Conservation (phyloP, 1,140 invertebrate genomes). For the Ceratoteleas bidentatus region DNA sequence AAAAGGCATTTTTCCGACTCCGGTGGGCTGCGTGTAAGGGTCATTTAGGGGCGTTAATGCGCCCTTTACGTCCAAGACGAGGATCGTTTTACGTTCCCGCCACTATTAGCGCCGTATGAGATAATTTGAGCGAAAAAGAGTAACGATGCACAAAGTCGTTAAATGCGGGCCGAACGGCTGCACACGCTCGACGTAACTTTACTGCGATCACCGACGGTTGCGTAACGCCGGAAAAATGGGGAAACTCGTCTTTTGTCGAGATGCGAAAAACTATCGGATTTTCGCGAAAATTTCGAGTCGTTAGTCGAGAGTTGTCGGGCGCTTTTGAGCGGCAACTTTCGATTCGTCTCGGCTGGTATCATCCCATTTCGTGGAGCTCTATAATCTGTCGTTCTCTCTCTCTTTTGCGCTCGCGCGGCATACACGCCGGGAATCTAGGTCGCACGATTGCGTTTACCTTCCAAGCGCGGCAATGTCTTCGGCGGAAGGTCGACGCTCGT, state of each 20-base stretch:
- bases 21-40: constrained; percentile 16
- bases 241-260: constrained; percentile 34
- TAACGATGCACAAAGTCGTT: constrained; percentile 56
- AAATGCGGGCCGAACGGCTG: constrained; percentile 50
- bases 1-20: constrained; percentile 41
- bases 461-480: constrained; percentile 73
- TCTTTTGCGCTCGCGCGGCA: constrained; percentile 26
- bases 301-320: too few relatives aligned
- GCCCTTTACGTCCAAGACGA: constrained; percentile 49
- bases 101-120: constrained; percentile 60
- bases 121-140: constrained; percentile 57
- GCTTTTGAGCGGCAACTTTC: too few relatives aligned
- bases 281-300: too few relatives aligned
- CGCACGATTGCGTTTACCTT: constrained; percentile 77
- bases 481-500: constrained; percentile 73
- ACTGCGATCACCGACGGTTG: constrained; percentile 45
- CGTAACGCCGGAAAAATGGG: constrained; percentile 35
- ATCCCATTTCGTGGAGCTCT: constrained; percentile 57
- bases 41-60: constrained; percentile 46
- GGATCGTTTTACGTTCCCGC: constrained; percentile 53
- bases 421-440: constrained; percentile 73
- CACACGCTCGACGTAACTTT: constrained; percentile 48
- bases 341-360: constrained; percentile 65
- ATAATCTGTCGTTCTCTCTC: constrained; percentile 44
- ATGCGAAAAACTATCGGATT: too few relatives aligned